Evolutionary conservation across 1,140 invertebrate genomes (phyloP).

Genomic region (Chrysopa pallens): DNA sequence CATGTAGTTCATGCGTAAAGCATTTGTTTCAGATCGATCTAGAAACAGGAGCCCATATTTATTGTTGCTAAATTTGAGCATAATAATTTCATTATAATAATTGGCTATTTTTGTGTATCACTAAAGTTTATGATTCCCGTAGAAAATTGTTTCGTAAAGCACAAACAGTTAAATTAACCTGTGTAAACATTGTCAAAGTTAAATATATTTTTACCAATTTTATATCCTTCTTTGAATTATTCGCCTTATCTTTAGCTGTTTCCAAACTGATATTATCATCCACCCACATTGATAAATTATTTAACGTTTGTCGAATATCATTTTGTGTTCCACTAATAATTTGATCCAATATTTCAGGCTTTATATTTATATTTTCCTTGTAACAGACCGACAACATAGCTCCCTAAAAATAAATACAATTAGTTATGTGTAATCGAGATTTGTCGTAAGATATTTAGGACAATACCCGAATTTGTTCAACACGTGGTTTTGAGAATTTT

Average conservation of each 20-base stretch:
- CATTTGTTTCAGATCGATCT: too few relatives aligned
- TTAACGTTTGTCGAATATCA: constrained; percentile 85
- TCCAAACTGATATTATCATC: constrained; percentile 31
- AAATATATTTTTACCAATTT: constrained; percentile 33
- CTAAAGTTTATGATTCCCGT: too few relatives aligned
- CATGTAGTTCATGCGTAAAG: too few relatives aligned
- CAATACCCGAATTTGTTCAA: constrained; percentile 76
- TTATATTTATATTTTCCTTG: constrained; percentile 80
- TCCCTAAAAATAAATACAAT: constrained; percentile 36
- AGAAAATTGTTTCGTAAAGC: too few relatives aligned
- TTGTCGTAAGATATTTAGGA: neutral
- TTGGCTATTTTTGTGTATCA: too few relatives aligned
- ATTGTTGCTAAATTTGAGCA: too few relatives aligned
- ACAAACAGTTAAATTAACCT: too few relatives aligned
- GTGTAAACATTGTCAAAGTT: too few relatives aligned
- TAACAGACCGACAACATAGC: constrained; percentile 80
- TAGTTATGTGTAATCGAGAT: neutral
- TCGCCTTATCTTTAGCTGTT: constrained; percentile 29
- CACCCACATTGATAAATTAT: constrained; percentile 67
- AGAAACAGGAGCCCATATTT: too few relatives aligned
- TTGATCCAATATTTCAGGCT: constrained; percentile 53
- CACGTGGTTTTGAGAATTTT: constrained; percentile 58
- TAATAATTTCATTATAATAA: too few relatives aligned
- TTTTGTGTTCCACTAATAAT: constrained; percentile 79
- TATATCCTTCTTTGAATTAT: constrained; percentile 57